Conservation (phyloP, 2,797 vertebrate species). For the Chelon labrosus region DNA sequence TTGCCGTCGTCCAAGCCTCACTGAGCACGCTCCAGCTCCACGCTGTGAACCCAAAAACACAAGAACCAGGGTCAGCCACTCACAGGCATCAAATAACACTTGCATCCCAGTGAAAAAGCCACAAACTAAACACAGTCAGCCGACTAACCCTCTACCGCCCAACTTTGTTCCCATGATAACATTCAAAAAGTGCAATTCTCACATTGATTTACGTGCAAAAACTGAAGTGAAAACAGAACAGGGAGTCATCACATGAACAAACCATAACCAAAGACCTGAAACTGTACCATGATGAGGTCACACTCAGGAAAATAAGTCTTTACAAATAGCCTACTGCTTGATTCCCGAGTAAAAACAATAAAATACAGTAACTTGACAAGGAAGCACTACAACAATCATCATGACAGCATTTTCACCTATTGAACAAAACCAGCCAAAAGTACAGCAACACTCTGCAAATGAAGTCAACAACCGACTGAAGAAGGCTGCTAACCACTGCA, state of each 20-base stretch:
- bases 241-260: conserved; percentile 22
- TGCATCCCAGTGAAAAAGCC: neutral
- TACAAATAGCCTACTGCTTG: neutral
- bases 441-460: conserved; percentile 23
- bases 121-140: neutral
- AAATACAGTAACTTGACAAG: neutral
- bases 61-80: conserved; percentile 30
- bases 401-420: conserved; percentile 37
- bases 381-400: neutral
- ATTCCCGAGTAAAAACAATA: neutral
- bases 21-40: conserved; percentile 71
- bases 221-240: conserved; percentile 38
- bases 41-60: conserved; percentile 56
- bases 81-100: neutral
- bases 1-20: conserved; percentile 76
- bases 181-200: neutral
- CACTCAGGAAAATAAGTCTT: neutral
- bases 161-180: conserved; percentile 1
- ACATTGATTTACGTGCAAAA: neutral
- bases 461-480: conserved; percentile 37
- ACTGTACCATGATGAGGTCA: neutral
- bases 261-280: neutral
- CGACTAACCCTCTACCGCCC: neutral
- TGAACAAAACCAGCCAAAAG: conserved; percentile 17
- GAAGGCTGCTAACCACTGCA: conserved; percentile 16